These are phyloP conservation scores for Carcinoscorpius rotundicauda DNA, from an alignment of 1,140 invertebrate genomes.

Conservation along the genomic window DNA sequence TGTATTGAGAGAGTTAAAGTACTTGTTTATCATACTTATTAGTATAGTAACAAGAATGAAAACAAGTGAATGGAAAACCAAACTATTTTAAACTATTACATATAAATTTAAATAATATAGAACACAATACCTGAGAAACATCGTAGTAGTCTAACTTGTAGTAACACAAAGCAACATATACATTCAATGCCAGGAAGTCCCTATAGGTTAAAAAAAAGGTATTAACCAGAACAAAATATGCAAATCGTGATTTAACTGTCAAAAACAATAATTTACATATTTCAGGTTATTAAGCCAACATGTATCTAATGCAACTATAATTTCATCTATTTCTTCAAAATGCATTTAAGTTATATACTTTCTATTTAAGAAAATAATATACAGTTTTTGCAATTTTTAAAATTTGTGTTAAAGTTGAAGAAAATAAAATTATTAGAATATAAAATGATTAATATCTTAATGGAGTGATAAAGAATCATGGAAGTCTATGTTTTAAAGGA, in stretches of 20 bases:
- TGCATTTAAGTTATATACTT: no score
- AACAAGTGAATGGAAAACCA: neutral
- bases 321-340: no score
- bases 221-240: no score
- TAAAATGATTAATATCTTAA: no score
- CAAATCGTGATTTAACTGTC: no score
- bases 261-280: no score
- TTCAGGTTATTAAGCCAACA: no score
- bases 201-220: slow-evolving; percentile 41
- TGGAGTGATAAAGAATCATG: no score
- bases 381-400: neutral
- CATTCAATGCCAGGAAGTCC: slow-evolving; percentile 84
- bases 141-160: slow-evolving; percentile 84
- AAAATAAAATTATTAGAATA: neutral
- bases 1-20: no score
- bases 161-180: slow-evolving; percentile 94
- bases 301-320: no score
- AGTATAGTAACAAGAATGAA: neutral
- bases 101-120: slow-evolving; percentile 1
- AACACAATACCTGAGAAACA: slow-evolving; percentile 37
- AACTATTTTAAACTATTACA: slow-evolving; percentile 1
- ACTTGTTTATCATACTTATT: neutral
- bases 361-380: no score
- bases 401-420: neutral
- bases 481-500: no score